A percentile compares a stretch with the other conserved stretches of the same genome.
These are phyloP conservation scores for Sanderia malayensis DNA, from an alignment of 30 jellyfish, hydroid and myxozoan genomes.

Conservation along the genomic window DNA sequence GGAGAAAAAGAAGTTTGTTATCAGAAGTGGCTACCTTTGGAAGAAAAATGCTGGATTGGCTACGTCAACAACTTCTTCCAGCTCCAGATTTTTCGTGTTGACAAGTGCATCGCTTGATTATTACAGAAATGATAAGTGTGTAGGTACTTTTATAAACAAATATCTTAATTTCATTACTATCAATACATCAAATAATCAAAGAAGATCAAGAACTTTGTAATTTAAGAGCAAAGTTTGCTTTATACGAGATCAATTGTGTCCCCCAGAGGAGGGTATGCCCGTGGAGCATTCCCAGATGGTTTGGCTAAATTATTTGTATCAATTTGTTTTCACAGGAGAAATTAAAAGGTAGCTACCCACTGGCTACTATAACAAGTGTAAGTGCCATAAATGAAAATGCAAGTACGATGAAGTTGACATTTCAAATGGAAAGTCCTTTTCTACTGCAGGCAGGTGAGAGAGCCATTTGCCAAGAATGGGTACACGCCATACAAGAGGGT, in stretches of 20 bases:
- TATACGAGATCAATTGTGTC: too few relatives aligned
- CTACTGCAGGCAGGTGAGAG: slow-evolving; percentile 61
- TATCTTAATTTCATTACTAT: neutral
- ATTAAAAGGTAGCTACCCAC: slow-evolving; percentile 79
- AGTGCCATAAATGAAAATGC: slow-evolving; percentile 30
- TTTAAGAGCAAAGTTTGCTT: neutral
- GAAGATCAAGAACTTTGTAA: neutral
- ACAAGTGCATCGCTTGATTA: slow-evolving; percentile 60
- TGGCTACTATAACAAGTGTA: slow-evolving; percentile 56
- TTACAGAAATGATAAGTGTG: slow-evolving; percentile 79
- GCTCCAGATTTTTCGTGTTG: slow-evolving; percentile 60
- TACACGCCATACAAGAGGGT: slow-evolving; percentile 69
- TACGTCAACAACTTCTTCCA: slow-evolving; percentile 42
- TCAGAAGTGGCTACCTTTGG: slow-evolving; percentile 70
- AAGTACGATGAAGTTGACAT: slow-evolving; percentile 33
- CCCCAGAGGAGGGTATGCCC: too few relatives aligned
- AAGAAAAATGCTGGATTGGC: slow-evolving; percentile 37
- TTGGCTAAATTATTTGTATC: neutral
- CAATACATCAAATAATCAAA: neutral
- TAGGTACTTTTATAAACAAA: slow-evolving; percentile 22
- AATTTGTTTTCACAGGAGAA: slow-evolving; percentile 39
- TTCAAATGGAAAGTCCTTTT: slow-evolving; percentile 55
- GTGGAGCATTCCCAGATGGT: too few relatives aligned
- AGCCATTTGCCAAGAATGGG: slow-evolving; percentile 64
- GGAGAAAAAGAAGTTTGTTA: slow-evolving; percentile 14